Evolutionary conservation across 2,888 invertebrate species (phyloP), one percentile per base, ranked within the genome.

Genomic region (Liodrosophila aerea): DNA sequence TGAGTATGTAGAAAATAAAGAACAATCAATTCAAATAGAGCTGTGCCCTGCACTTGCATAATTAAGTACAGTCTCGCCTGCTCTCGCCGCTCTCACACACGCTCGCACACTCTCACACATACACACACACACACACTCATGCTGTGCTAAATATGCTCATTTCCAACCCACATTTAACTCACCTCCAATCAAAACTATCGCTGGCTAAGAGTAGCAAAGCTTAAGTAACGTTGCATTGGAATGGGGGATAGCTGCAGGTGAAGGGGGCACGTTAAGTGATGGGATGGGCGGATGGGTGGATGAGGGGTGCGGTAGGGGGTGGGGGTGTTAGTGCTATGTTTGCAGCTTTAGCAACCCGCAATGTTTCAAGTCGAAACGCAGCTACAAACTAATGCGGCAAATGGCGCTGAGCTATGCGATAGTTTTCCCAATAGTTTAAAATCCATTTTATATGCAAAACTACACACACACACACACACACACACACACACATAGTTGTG

Each of bases 381-480:
- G 45, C 64, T 65, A 64, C 67, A 74, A 74, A 72, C 74, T 64
- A 74, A 64, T 73, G 63, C 63, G 70, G 60, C 68, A 66, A 75
- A 77, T 64, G 68, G 78, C 78, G 78, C 51, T 53, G 11, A 22
- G 49, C 64, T 37, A 59, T 75, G 73, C 73, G 80, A 82, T 82
- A 82, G 85, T 85, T 82, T 75, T 74, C 73, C 59, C 73, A 85
- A 82, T 82, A 85, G 82, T 85, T 85, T 85, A 64, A 83, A 82
- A 80, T 78, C 73, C 76, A 82, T 80, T 77, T 74, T 69, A 66
- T 76, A 69, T 60, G 76, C 64, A 64, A 73, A 74, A 74, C 72
- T 73, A 73, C 64, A 54, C 60, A 60, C 63, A 33, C 51, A 54
- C 50, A 67, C 33, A 49, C 37, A 34, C 40, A 13, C 18, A 49